Percentiles rank a stretch among this genome's conserved stretches.
Evolutionary conservation across 2,113 vertebrate genomes (phyloP).

Genomic region (Tenrec ecaudatus): DNA sequence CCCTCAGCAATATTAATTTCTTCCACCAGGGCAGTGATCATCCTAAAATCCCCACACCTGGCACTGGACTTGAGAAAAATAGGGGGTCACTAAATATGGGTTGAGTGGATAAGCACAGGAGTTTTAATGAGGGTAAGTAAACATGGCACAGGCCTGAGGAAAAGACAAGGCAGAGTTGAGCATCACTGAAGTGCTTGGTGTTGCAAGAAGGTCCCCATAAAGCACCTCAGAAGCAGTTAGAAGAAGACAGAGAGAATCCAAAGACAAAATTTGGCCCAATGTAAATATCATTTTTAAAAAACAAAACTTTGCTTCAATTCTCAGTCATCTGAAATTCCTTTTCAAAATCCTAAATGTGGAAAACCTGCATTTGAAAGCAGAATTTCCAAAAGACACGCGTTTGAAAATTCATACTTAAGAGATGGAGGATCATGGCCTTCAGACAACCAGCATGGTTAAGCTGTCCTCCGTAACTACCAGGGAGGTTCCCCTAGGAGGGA

Average conservation of each 20-base stretch:
- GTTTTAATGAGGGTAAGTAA: not conserved
- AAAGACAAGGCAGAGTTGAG: not conserved
- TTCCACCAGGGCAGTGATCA: not conserved
- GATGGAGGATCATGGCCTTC: too few relatives aligned
- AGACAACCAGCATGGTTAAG: too few relatives aligned
- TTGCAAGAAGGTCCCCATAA: not conserved
- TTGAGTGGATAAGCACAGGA: not conserved
- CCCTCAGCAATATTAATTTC: not conserved
- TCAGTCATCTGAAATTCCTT: not conserved
- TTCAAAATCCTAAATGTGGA: slow-evolving; percentile 27
- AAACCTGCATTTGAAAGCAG: not conserved
- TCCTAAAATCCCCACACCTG: not conserved
- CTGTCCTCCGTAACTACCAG: too few relatives aligned
- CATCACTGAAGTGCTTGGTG: not conserved
- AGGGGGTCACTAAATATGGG: not conserved
- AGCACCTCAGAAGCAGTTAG: not conserved
- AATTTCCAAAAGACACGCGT: slow-evolving; percentile 26
- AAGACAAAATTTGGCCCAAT: not conserved
- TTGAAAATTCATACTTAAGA: not conserved
- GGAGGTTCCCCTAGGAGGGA: too few relatives aligned
- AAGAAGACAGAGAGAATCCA: not conserved
- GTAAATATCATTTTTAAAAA: not conserved
- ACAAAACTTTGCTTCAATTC: not conserved
- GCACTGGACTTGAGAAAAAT: not conserved
- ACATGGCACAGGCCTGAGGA: not conserved